Base-by-base conservation (phyloP, 2,113 vertebrate genomes). In the Dromas ardeola region DNA sequence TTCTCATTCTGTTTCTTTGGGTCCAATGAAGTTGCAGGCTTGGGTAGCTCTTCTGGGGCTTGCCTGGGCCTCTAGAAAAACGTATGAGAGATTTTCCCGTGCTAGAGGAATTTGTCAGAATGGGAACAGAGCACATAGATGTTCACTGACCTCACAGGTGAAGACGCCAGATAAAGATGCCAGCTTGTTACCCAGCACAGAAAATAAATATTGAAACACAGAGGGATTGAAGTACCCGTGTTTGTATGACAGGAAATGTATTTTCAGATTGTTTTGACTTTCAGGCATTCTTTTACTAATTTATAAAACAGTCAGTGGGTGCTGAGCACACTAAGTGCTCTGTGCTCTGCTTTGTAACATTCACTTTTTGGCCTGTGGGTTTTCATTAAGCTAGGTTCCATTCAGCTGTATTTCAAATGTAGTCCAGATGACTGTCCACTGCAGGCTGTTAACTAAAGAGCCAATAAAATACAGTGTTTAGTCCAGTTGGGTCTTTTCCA, bases 381-480 rank as follows among this genome's bases (percentile, higher is more conserved):
- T 94, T 90, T 93, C 49, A n/a, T 88, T 87, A 76, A 70, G 16
- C 7, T n/a, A 26, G 34, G 36, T 61, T 94, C 62, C 43, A 52
- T 78, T 92, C 72, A 88, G 15, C 36, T 87, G 15, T 42, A 32
- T 63, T 91, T 93, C 69, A 90, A 92, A 91, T 84, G 38, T 42
- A 72, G 67, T 86, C 77, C 82, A 87, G 77, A 93, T 92, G 77
- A 92, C 61, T 72, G 62, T 72, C 93, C 83, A 93, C 65, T 90
- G 50, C 36, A 90, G 76, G 34, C 59, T 81, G 63, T 69, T 96
- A 87, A 96, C 74, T 86, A 78, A 89, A 94, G 40, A 86, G 14
- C 27, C 74, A 88, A 50, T 91, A 95, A 95, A 94, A 86, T 6
- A 72, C 55, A 77, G 25, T 42, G 21, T 72, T 95, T 81, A 67